A percentile compares a stretch with the other conserved stretches of the same genome.
These are phyloP conservation scores for Spodoptera exigua DNA, from an alignment of 2,888 invertebrate species.

Conservation along the genomic window DNA sequence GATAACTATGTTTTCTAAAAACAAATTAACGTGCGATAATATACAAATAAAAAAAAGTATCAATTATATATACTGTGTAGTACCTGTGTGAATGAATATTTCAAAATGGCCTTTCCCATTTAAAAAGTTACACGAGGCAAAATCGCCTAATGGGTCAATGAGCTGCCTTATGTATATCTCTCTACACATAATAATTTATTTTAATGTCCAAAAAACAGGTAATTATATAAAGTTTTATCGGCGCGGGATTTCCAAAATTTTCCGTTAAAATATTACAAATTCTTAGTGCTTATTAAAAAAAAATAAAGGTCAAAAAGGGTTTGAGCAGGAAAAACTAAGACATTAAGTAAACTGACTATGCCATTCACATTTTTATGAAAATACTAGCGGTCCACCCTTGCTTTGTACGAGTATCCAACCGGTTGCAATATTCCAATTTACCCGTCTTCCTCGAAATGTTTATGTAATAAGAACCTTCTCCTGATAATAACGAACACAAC, in stretches of 20 bases:
- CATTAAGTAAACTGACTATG: too few relatives aligned
- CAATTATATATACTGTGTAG: slow-evolving; percentile 9
- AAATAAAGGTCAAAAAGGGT: slow-evolving; percentile 1
- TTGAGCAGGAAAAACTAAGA: too few relatives aligned
- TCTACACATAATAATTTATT: background rate
- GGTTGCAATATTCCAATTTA: too few relatives aligned
- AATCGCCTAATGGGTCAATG: slow-evolving; percentile 9
- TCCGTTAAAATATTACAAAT: slow-evolving; percentile 19
- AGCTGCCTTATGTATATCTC: slow-evolving; percentile 4
- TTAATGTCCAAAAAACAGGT: slow-evolving; percentile 17
- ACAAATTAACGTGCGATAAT: background rate
- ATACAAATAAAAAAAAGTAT: slow-evolving; percentile 5
- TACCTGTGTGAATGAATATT: slow-evolving; percentile 10
- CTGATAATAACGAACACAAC: too few relatives aligned
- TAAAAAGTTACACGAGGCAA: slow-evolving; percentile 8
- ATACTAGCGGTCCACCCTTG: too few relatives aligned
- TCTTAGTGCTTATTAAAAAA: slow-evolving; percentile 5
- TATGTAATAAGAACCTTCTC: too few relatives aligned
- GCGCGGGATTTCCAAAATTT: slow-evolving; percentile 16
- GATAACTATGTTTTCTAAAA: background rate
- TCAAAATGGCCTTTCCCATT: slow-evolving; percentile 6
- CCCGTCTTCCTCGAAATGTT: too few relatives aligned
- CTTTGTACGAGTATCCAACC: too few relatives aligned
- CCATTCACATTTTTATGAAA: too few relatives aligned
- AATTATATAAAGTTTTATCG: slow-evolving; percentile 13